Evolutionary conservation across 2,888 invertebrate genomes (phyloP), one percentile per base, ranked within the genome.

Genomic region (Choreutis nemorana): DNA sequence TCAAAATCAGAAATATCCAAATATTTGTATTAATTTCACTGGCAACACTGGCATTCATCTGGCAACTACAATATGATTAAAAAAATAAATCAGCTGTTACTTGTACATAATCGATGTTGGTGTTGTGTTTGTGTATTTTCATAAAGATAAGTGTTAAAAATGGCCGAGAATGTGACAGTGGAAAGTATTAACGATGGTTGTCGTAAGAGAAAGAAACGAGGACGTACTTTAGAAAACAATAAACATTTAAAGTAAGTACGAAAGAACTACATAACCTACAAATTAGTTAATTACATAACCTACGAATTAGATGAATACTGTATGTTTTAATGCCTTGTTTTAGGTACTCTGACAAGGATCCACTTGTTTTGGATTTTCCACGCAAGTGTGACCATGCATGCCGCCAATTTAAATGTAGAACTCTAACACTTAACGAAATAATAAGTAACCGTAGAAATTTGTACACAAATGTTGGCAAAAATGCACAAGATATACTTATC

Each of bases 401-500:
- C 9, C 9, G 10, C 9, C n/a, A n/a, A 23, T 23, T 23, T 10
- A 23, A 23, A 23, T 23, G 26, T 18, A n/a, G 16, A n/a, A 26
- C 14, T 10, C n/a, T 26, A n/a, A 16, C 14, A 26, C n/a, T 26
- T 9, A 15, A 14, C 12, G 14, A 15, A 15, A 12, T 26, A n/a
- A 12, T 26, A 26, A 15, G 12, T n/a, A 32, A 32, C 24, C 21
- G 31, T 16, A 28, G 22, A 15, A 23, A 27, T 16, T 34, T 34
- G 29, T 33, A 34, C 31, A 33, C 36, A 25, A 29, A 31, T 16
- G 26, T 23, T 23, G 27, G 30, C 28, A 36, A 38, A 28, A 30
- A 31, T 22, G 31, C 32, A 29, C 38, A 36, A 32, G 35, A 36
- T 31, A 14, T 36, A 31, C 31, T 30, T 39, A 23, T 27, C 31